Evolutionary conservation across 2,888 invertebrate genomes (phyloP).

Genomic region (Euphydryas editha): DNA sequence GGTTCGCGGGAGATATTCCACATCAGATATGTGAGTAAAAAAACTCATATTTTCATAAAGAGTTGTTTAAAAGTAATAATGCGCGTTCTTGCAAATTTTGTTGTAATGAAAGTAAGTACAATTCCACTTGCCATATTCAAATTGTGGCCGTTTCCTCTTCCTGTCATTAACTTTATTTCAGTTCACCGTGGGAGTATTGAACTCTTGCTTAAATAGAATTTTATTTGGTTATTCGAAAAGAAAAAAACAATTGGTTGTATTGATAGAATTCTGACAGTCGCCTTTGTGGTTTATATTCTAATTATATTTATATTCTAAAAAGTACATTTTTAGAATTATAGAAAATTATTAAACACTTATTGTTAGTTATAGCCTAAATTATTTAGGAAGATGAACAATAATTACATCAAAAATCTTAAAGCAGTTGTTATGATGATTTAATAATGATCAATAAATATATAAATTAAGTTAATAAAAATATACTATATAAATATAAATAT

Average conservation of each 20-base stretch:
- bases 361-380: no score
- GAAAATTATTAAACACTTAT: no score
- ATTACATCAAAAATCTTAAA: no score
- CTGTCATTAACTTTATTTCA: conserved; percentile 36
- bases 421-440: no score
- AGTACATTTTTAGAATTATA: no score
- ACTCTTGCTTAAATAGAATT: conserved; percentile 17
- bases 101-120: conserved; percentile 15
- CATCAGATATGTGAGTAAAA: conserved; percentile 75
- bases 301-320: neutral
- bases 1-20: conserved; percentile 79
- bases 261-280: neutral
- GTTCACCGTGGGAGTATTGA: conserved; percentile 26
- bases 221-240: conserved; percentile 12
- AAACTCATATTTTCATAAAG: conserved; percentile 2
- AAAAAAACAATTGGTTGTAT: neutral
- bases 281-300: neutral
- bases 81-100: neutral
- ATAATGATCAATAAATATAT: no score
- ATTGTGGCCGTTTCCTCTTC: conserved; percentile 34
- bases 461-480: no score
- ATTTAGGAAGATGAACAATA: no score
- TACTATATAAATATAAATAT: no score
- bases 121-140: conserved; percentile 30
- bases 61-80: neutral